A percentile compares a stretch with the other conserved stretches of the same genome.
Conservation (phyloP, 1,140 invertebrate genomes). For the Polypedilum pembai region DNA sequence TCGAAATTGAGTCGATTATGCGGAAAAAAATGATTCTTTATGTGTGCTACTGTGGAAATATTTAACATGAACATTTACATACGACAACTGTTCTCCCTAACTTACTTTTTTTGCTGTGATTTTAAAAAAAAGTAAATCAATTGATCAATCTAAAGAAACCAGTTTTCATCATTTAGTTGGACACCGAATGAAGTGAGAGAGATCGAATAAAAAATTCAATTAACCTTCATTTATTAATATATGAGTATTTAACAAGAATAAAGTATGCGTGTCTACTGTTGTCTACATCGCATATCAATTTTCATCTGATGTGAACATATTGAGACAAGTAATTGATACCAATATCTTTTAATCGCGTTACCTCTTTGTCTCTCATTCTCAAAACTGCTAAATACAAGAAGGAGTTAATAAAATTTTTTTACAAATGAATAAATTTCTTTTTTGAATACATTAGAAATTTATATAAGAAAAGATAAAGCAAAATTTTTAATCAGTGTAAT, state of each 20-base stretch:
- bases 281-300: slow-evolving; percentile 12
- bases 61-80: slow-evolving; percentile 12
- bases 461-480: no score
- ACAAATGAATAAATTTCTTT: background rate
- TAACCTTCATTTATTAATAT: slow-evolving; percentile 14
- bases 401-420: background rate
- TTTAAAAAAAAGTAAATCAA: background rate
- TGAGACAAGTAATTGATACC: slow-evolving; percentile 5
- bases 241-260: background rate
- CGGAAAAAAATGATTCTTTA: background rate
- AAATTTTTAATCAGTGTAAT: no score
- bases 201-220: background rate
- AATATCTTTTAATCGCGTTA: slow-evolving; percentile 1
- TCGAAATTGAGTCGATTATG: background rate
- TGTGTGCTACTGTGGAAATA: background rate
- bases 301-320: slow-evolving; percentile 18
- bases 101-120: background rate
- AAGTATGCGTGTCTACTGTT: background rate
- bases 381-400: background rate
- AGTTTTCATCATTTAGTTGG: no score
- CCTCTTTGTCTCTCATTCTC: background rate
- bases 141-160: background rate
- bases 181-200: no score
- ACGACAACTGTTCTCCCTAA: background rate
- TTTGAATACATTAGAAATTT: background rate